Evolutionary conservation across 2,888 invertebrate species (phyloP).

Genomic region (Eurois occulta): DNA sequence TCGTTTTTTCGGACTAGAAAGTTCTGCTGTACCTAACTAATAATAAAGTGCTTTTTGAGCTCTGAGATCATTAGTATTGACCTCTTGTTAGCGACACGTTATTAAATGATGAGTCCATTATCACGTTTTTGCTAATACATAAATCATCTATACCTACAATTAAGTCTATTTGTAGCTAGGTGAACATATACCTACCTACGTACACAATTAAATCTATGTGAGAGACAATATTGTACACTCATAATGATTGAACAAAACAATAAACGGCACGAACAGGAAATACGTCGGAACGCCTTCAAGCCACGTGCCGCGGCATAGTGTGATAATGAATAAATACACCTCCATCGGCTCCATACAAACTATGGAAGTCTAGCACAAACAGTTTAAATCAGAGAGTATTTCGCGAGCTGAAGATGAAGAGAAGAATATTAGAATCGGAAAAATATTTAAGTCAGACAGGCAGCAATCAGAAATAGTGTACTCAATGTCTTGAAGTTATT

Average conservation of each 20-base stretch:
- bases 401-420: neutral
- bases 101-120: neutral
- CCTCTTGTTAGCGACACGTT: neutral
- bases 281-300: slow-evolving; percentile 7
- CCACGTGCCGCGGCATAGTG: slow-evolving; percentile 41
- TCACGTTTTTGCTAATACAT: slow-evolving; percentile 24
- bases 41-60: neutral
- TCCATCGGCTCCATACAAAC: neutral
- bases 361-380: slow-evolving; percentile 13
- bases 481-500: neutral
- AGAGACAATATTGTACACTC: slow-evolving; percentile 23
- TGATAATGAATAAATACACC: slow-evolving; percentile 26
- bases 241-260: slow-evolving; percentile 39
- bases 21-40: neutral
- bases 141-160: neutral
- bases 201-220: neutral
- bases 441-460: neutral
- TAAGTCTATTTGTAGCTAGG: neutral
- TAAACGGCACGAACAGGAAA: slow-evolving; percentile 56
- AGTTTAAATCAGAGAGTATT: neutral
- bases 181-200: neutral
- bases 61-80: neutral
- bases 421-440: neutral
- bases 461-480: neutral
- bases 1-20: neutral